phyloP scores from a whole-genome alignment of 2,113 vertebrate genomes.

The Sturnira hondurensis region DNA sequence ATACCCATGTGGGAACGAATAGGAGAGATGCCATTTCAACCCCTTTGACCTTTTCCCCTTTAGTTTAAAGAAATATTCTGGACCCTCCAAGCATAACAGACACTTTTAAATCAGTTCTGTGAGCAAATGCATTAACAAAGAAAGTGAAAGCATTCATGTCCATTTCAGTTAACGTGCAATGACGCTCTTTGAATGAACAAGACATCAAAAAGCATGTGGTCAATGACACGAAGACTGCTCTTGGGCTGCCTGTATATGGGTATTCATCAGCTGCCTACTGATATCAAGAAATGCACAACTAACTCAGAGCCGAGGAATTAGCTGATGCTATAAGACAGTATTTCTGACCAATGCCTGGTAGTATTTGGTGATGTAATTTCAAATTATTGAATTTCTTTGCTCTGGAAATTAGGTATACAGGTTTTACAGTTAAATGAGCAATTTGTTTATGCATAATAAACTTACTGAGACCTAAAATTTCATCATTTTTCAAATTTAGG shows the following conservation, averaged over 20 bases:
- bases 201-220: slow-evolving; percentile 55
- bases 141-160: slow-evolving; percentile 17
- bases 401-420: neutral
- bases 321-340: neutral
- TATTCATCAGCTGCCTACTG: neutral
- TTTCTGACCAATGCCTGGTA: slow-evolving; percentile 9
- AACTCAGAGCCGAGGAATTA: slow-evolving; percentile 14
- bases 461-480: slow-evolving; percentile 1
- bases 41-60: neutral
- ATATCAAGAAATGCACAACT: slow-evolving; percentile 37
- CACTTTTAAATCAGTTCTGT: slow-evolving; percentile 34
- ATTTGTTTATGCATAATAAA: slow-evolving; percentile 10
- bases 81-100: slow-evolving; percentile 36
- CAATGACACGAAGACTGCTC: slow-evolving; percentile 45
- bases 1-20: neutral
- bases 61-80: neutral
- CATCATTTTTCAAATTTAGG: slow-evolving; percentile 33
- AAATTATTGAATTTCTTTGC: neutral
- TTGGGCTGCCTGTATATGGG: slow-evolving; percentile 1
- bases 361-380: slow-evolving; percentile 22
- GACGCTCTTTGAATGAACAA: slow-evolving; percentile 40
- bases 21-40: neutral
- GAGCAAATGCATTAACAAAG: slow-evolving; percentile 36
- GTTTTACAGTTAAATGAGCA: slow-evolving; percentile 20
- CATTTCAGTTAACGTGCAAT: slow-evolving; percentile 53